phyloP scores from a whole-genome alignment of 2,113 vertebrate species.

The Gallinago media region DNA sequence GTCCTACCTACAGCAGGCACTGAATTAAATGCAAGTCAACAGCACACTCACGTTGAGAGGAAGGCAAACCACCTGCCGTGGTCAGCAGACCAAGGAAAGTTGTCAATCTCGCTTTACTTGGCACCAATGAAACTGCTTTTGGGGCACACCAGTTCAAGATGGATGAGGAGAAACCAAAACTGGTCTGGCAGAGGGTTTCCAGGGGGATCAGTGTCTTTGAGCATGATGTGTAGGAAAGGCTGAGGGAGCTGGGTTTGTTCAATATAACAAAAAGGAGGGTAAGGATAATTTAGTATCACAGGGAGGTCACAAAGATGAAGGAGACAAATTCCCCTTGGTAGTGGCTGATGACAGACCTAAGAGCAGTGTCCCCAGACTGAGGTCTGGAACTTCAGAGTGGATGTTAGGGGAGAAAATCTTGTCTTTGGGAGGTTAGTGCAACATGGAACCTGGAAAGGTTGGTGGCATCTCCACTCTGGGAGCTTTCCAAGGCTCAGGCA shows the following conservation, averaged over 20 bases:
- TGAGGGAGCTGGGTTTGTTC: neutral
- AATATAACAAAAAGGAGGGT: neutral
- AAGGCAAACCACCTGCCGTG: neutral
- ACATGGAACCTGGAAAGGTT: neutral
- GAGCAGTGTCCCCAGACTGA: neutral
- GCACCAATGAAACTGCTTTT: neutral
- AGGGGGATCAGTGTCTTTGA: neutral
- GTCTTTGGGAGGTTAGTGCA: neutral
- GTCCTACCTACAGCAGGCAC: neutral
- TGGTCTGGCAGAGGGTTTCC: neutral
- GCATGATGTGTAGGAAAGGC: rapidly evolving
- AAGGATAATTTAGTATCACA: neutral
- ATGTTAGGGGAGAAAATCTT: neutral
- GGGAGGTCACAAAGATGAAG: neutral
- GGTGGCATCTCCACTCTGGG: neutral
- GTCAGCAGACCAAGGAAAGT: neutral
- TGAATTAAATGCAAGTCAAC: neutral
- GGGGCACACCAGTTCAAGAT: neutral
- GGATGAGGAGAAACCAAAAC: neutral
- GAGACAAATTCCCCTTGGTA: neutral
- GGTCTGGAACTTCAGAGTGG: neutral
- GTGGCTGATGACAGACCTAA: neutral
- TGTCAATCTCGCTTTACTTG: neutral
- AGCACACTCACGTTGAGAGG: neutral
- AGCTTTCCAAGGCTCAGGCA: neutral